A percentile compares a stretch with the other conserved stretches of the same genome.
phyloP scores from a whole-genome alignment of 1,140 invertebrate species.

The Cyrtorhinus lividipennis region DNA sequence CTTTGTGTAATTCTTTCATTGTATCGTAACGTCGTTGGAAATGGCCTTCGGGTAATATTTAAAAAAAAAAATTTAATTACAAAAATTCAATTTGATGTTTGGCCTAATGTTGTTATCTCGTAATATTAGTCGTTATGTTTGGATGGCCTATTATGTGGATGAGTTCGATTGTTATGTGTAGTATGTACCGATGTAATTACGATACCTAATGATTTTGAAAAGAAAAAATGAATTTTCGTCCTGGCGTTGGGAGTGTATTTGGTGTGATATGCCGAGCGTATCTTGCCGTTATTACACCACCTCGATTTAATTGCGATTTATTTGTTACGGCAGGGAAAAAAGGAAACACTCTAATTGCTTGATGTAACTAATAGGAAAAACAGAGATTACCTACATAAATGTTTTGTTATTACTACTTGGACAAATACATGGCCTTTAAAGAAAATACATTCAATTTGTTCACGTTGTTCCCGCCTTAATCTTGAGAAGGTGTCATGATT shows the following conservation, averaged over 20 bases:
- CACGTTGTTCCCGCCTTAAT: no score
- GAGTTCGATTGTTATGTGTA: no score
- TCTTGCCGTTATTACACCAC: no score
- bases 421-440: slow-evolving; percentile 7
- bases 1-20: neutral
- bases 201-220: no score
- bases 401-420: slow-evolving; percentile 4
- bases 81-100: neutral
- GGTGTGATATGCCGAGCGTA: no score
- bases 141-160: neutral
- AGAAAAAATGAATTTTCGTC: no score
- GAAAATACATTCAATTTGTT: no score
- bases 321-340: neutral
- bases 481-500: no score
- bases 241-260: no score
- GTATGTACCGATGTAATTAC: no score
- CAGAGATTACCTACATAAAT: neutral
- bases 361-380: neutral
- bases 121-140: neutral
- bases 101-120: neutral
- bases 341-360: neutral
- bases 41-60: neutral
- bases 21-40: neutral
- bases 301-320: no score
- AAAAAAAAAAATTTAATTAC: no score